Base-by-base conservation (phyloP, 2,113 vertebrate genomes). In the Stictonetta naevosa region DNA sequence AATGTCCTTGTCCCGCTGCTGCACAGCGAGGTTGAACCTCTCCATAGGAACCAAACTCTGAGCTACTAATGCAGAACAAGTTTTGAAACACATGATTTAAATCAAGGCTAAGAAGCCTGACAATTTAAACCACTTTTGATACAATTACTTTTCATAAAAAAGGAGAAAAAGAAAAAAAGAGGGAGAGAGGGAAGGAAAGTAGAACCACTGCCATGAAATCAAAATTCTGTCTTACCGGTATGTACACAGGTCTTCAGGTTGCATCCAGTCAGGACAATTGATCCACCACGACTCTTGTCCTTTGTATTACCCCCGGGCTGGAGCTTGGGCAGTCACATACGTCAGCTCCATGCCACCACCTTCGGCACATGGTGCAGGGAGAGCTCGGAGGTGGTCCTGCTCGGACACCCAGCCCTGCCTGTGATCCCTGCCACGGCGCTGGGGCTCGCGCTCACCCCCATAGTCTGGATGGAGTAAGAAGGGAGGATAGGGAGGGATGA, bases 181-280 rank as follows among this genome's bases (percentile, higher is more conserved):
- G 7, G 12, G 21, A 28, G 3, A 7, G 3, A 33, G 40, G 42
- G n/a, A 29, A 59, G 4, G 33, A 71, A 53, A 4, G 9, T 73
- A 69, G 52, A 76, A 38, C 56, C 17, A 22, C 14, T 56, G 20
- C 6, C 33, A 66, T 33, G 50, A 73, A 52, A 48, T 28, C 15
- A 68, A 28, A 73, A 87, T 13, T 50, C 36, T 55, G 1, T 69
- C 50, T 68, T 95, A 98, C 97, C 97, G 55, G 98, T 98, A 92
- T 97, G 97, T 66, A 95, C 46, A 55, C 95, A 98, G 96, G 95
- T 50, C 97, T 98, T 88, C 98, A 98, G 46, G 97, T 87, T 74
- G 98, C 91, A 86, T 98, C 98, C 84, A 97, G 72, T 81, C 98
- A 97, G 72, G 97, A 98, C 97, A 98, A 98, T 1, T 84, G 98